Evolutionary conservation across 92 coral and sea anemone species (phyloP).

Genomic region (Actinernus sp.): DNA sequence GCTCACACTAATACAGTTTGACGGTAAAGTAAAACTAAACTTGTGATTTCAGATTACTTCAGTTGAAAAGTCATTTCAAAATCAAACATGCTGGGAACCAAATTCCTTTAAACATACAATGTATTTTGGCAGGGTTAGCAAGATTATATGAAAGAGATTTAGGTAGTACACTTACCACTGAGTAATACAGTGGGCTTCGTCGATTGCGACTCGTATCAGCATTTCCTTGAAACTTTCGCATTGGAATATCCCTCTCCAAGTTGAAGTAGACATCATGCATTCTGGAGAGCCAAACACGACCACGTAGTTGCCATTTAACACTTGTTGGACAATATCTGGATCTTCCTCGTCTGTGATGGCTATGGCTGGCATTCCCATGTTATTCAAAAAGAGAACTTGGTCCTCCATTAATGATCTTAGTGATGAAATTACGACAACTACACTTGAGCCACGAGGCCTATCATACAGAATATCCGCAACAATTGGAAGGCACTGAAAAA

Average conservation of each 20-base stretch:
- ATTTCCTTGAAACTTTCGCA: constrained; percentile 6
- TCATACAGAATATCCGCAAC: constrained; percentile 48
- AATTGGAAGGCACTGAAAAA: constrained; percentile 66
- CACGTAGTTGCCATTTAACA: constrained; percentile 55
- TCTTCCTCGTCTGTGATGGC: constrained; percentile 68
- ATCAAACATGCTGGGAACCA: too few relatives aligned
- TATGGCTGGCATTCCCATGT: constrained; percentile 60
- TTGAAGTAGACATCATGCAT: constrained; percentile 50
- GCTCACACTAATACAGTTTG: too few relatives aligned
- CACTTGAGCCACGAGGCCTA: constrained; percentile 62
- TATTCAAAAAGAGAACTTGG: constrained; percentile 42
- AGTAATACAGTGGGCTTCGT: constrained; percentile 34
- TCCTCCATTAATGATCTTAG: constrained; percentile 74
- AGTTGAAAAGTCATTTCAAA: too few relatives aligned
- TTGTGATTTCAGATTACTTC: too few relatives aligned
- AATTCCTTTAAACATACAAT: too few relatives aligned
- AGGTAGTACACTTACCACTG: constrained; percentile 39
- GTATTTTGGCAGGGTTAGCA: too few relatives aligned
- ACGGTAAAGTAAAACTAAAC: too few relatives aligned
- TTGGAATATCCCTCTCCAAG: constrained; percentile 19
- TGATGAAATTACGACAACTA: constrained; percentile 73
- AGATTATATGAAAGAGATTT: too few relatives aligned
- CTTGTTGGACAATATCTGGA: constrained; percentile 68
- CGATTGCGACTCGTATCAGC: constrained; percentile 34
- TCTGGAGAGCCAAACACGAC: constrained; percentile 85